Evolutionary conservation across 1,140 invertebrate species (phyloP).

Genomic region (Zaprionus africanus): DNA sequence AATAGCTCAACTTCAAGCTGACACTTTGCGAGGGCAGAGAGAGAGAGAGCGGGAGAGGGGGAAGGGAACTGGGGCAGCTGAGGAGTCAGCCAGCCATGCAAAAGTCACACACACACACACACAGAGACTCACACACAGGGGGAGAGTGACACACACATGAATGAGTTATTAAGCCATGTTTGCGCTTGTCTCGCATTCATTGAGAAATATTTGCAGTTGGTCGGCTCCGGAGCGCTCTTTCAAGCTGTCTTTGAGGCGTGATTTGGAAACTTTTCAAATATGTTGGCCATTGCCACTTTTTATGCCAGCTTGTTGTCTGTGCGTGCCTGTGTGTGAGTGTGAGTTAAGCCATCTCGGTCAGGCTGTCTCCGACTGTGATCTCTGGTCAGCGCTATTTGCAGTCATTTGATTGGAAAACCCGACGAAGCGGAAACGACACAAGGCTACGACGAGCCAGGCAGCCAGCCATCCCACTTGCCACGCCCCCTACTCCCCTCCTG

Average conservation of each 20-base stretch:
- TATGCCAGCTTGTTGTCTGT: neutral
- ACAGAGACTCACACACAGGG: constrained; percentile 30
- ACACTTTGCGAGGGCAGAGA: constrained; percentile 53
- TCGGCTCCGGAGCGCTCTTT: constrained; percentile 31
- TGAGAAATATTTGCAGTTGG: constrained; percentile 75
- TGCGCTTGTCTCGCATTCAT: constrained; percentile 80
- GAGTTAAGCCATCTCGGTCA: constrained; percentile 40
- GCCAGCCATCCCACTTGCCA: constrained; percentile 25
- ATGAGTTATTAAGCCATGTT: constrained; percentile 82
- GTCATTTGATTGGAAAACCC: constrained; percentile 77
- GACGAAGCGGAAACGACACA: constrained; percentile 65
- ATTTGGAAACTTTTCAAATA: constrained; percentile 82
- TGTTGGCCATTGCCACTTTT: constrained; percentile 71
- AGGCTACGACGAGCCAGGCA: constrained; percentile 43
- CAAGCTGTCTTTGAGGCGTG: constrained; percentile 64
- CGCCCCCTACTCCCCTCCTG: neutral
- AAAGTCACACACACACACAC: constrained; percentile 41
- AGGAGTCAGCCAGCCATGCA: constrained; percentile 36
- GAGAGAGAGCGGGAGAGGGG: constrained; percentile 20
- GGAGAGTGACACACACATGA: constrained; percentile 34
- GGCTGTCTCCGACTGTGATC: constrained; percentile 56
- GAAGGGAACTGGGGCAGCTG: constrained; percentile 48
- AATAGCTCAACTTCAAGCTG: constrained; percentile 81
- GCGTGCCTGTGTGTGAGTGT: constrained; percentile 12
- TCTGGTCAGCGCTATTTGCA: constrained; percentile 57